These are phyloP conservation scores for Lepidocyrtoides sp. DNA, from an alignment of 2,888 invertebrate species.

Conservation along the genomic window DNA sequence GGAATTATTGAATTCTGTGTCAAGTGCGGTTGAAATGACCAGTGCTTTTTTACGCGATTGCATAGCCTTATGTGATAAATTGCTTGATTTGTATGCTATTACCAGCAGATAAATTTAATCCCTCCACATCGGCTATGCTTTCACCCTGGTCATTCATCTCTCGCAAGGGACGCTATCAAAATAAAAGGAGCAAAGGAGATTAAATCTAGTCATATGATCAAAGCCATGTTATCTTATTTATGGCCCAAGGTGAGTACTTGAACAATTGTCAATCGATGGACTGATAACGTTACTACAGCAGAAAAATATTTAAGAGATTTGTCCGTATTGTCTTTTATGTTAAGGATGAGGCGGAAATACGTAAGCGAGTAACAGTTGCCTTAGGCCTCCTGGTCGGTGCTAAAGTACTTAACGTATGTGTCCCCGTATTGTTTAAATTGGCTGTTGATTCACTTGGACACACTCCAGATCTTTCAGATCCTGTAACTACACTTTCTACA, in stretches of 20 bases:
- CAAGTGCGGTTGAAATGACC: slow-evolving; percentile 1
- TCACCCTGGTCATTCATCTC: slow-evolving; percentile 94
- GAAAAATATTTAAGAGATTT: too few species aligned
- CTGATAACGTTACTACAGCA: too few species aligned
- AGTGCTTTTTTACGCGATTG: slow-evolving; percentile 59
- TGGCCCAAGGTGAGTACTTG: slow-evolving; percentile 94
- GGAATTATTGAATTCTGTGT: neutral
- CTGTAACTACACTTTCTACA: slow-evolving; percentile 93
- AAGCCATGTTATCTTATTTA: slow-evolving; percentile 95
- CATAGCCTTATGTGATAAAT: slow-evolving; percentile 53
- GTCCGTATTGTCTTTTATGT: too few species aligned
- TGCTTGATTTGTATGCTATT: slow-evolving; percentile 47
- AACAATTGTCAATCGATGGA: too few species aligned
- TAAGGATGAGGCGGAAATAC: slow-evolving; percentile 92
- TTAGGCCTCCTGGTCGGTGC: slow-evolving; percentile 93
- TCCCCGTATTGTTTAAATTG: slow-evolving; percentile 98
- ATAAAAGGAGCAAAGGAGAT: slow-evolving; percentile 88
- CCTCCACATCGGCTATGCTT: slow-evolving; percentile 93
- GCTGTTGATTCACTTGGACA: slow-evolving; percentile 95
- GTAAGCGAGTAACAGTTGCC: slow-evolving; percentile 94
- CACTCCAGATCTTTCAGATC: slow-evolving; percentile 90
- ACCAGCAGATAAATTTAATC: slow-evolving; percentile 72
- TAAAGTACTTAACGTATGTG: slow-evolving; percentile 95
- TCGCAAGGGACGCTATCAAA: slow-evolving; percentile 87
- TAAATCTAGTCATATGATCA: slow-evolving; percentile 92